Conservation (phyloP, 2,888 invertebrate genomes). For the Eupithecia exiguata region DNA sequence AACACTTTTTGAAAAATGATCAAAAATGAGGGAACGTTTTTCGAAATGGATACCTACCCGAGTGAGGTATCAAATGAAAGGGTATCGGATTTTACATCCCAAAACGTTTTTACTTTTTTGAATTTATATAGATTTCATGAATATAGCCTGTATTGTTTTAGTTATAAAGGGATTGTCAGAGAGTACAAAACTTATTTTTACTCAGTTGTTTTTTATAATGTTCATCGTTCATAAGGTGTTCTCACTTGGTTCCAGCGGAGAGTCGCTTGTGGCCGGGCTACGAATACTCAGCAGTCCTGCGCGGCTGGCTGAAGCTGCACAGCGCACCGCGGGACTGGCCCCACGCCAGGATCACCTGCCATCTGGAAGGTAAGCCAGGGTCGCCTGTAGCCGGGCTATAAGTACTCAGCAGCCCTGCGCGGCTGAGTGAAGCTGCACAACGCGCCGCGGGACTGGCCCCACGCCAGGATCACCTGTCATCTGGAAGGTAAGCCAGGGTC, state of each 20-base stretch:
- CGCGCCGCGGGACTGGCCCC: background rate
- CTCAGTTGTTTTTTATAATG: no score
- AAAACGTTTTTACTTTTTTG: no score
- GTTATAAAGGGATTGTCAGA: no score
- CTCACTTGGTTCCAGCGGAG: background rate
- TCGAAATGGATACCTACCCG: no score
- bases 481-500: background rate
- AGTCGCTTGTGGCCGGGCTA: background rate
- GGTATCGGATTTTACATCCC: no score
- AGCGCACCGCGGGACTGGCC: background rate
- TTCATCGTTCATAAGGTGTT: no score
- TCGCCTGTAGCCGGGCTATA: background rate
- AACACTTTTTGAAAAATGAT: no score
- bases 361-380: background rate
- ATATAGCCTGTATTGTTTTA: no score
- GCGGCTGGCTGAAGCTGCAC: slow-evolving; percentile 4
- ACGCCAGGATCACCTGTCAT: background rate
- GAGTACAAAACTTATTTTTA: no score
- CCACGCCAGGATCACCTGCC: background rate
- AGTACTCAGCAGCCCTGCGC: background rate
- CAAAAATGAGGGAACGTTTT: no score
- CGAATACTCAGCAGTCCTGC: background rate
- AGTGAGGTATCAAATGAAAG: no score
- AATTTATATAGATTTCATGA: no score
- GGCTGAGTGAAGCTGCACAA: background rate